Conservation (phyloP, 2,797 vertebrate genomes). For the Anguilla megastoma region DNA sequence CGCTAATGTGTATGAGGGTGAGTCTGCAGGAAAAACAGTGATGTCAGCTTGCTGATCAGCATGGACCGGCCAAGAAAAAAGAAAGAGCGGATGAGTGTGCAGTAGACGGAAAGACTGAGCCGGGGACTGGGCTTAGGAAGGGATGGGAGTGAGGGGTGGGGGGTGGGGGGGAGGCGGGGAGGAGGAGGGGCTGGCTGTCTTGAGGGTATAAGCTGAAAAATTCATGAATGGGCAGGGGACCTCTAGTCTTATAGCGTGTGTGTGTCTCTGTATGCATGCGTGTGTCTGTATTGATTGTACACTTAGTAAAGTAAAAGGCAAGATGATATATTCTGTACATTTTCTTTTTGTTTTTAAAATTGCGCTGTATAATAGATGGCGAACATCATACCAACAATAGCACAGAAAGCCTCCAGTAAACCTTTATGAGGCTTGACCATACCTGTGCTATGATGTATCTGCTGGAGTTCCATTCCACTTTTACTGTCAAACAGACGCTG, state of each 20-base stretch:
- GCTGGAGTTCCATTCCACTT: neutral
- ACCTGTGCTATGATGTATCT: neutral
- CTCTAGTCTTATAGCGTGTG: neutral
- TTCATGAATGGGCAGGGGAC: neutral
- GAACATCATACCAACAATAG: neutral
- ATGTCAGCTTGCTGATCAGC: slow-evolving; percentile 64
- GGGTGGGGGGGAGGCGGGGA: too few relatives aligned
- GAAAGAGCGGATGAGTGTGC: slow-evolving; percentile 30
- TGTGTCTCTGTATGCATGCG: slow-evolving; percentile 1
- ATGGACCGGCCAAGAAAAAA: slow-evolving; percentile 38
- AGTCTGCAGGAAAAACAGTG: slow-evolving; percentile 58
- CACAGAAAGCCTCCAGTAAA: neutral
- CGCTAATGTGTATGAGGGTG: slow-evolving; percentile 58
- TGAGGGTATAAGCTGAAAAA: neutral
- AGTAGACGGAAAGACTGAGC: slow-evolving; percentile 19
- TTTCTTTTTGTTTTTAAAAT: neutral
- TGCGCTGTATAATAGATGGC: neutral
- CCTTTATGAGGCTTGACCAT: neutral
- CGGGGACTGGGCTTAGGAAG: neutral
- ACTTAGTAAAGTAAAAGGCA: neutral
- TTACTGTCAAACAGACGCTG: neutral
- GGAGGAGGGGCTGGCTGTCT: neutral
- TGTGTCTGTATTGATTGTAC: neutral
- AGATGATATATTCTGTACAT: neutral
- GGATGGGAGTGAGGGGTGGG: slow-evolving; percentile 39